Conservation (phyloP, 2,113 vertebrate species). For the Athene noctua region DNA sequence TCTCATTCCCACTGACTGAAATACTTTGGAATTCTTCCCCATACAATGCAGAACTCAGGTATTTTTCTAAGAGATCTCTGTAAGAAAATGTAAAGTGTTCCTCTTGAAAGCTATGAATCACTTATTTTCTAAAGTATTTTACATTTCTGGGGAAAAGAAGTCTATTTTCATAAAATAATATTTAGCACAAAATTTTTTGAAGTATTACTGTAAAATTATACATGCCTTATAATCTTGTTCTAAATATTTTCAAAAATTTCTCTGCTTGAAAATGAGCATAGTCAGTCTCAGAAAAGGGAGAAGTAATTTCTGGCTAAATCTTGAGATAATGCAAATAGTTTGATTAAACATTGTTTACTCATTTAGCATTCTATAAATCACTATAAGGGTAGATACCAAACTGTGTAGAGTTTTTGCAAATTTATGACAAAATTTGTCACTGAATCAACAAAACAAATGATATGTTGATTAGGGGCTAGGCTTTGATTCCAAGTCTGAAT, state of each 20-base stretch:
- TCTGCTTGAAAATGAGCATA: not conserved
- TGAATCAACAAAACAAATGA: not conserved
- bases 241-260: not conserved
- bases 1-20: not conserved
- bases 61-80: not conserved
- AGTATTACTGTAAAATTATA: not conserved
- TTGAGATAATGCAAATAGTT: not conserved
- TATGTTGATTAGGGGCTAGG: not conserved
- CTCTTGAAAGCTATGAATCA: not conserved
- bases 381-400: not conserved
- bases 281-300: not conserved
- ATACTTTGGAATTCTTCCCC: not conserved
- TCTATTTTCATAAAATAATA: not conserved
- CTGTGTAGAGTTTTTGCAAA: not conserved
- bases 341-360: not conserved
- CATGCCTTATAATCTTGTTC: not conserved
- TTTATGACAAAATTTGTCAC: not conserved
- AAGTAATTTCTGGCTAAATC: not conserved
- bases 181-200: not conserved
- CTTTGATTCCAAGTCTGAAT: not conserved
- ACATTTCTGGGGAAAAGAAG: not conserved
- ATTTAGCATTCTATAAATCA: not conserved
- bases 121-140: not conserved
- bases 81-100: not conserved
- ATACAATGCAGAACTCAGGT: not conserved